A percentile compares a stretch with the other conserved stretches of the same genome.
phyloP scores from a whole-genome alignment of 2,113 vertebrate species.

The Atherinomorus stipes region DNA sequence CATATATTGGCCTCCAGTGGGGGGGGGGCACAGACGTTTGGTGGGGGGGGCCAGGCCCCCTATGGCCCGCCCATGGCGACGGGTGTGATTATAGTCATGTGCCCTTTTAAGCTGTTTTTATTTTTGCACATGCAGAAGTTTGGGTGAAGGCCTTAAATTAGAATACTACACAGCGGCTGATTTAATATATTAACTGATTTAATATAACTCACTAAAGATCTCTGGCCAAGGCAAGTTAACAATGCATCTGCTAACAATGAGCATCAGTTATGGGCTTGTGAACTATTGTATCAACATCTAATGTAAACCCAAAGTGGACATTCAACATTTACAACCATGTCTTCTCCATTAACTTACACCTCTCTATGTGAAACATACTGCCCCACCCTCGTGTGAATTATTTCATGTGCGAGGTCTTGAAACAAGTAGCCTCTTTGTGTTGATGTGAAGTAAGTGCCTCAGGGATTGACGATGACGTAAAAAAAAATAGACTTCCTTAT shows the following conservation, averaged over 20 bases:
- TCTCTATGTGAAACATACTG: slow-evolving; percentile 14
- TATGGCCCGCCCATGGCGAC: no score
- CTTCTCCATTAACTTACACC: slow-evolving; percentile 4
- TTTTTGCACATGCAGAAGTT: not conserved
- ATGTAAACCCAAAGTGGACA: slow-evolving; percentile 4
- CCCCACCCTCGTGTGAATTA: slow-evolving; percentile 18
- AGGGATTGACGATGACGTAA: slow-evolving; percentile 41
- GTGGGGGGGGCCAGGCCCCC: no score
- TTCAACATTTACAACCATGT: slow-evolving; percentile 14
- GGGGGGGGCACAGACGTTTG: no score
- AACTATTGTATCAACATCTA: not conserved
- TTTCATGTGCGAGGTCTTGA: slow-evolving; percentile 29
- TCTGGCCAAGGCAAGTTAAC: not conserved
- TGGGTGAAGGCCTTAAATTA: not conserved
- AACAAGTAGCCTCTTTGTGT: slow-evolving; percentile 47
- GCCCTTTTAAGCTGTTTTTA: not conserved
- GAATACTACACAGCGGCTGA: no score
- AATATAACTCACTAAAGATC: not conserved
- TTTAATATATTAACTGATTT: not conserved
- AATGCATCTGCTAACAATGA: not conserved
- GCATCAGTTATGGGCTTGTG: not conserved
- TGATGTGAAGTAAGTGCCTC: slow-evolving; percentile 38
- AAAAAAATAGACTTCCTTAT: slow-evolving; percentile 59
- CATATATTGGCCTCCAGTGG: no score
- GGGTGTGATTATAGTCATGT: not conserved